A percentile compares a stretch with the other conserved stretches of the same genome.
phyloP scores from a whole-genome alignment of 2,113 vertebrate genomes.

The Theristicus caerulescens region DNA sequence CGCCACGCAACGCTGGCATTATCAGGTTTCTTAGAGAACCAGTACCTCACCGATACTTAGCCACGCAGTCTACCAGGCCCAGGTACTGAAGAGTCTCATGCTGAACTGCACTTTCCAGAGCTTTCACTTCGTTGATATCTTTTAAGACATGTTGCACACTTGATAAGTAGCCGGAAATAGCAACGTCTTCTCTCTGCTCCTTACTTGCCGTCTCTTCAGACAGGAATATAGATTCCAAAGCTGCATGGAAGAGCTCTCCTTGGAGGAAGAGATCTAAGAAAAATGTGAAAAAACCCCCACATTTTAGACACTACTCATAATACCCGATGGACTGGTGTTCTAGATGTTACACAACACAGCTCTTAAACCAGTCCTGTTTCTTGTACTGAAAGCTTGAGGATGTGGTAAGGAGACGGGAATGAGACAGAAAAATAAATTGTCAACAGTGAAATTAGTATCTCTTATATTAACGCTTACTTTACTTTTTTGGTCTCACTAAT shows the following conservation, averaged over 20 bases:
- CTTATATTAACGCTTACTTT: not conserved
- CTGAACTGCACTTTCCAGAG: slow-evolving; percentile 88
- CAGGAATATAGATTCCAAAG: slow-evolving; percentile 80
- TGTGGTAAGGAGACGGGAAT: not conserved
- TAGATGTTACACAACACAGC: not conserved
- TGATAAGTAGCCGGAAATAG: slow-evolving; percentile 78
- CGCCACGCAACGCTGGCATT: fast-evolving
- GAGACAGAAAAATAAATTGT: not conserved
- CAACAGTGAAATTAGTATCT: not conserved
- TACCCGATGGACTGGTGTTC: not conserved
- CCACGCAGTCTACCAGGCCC: slow-evolving; percentile 92
- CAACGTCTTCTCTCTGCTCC: not conserved
- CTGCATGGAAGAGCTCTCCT: slow-evolving; percentile 86
- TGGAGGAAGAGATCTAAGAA: slow-evolving; percentile 86
- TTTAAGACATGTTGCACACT: slow-evolving; percentile 84
- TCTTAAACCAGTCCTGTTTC: not conserved
- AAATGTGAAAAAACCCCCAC: not conserved
- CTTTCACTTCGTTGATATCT: slow-evolving; percentile 81
- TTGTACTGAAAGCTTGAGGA: not conserved
- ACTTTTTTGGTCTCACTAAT: not conserved
- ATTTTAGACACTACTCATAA: not conserved
- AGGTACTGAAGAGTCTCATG: slow-evolving; percentile 83
- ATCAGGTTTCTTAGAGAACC: not conserved
- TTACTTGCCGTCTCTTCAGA: slow-evolving; percentile 9
- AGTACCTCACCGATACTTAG: slow-evolving; percentile 85